These are phyloP conservation scores for Pholis gunnellus DNA, from an alignment of 2,113 vertebrate genomes.

Conservation along the genomic window DNA sequence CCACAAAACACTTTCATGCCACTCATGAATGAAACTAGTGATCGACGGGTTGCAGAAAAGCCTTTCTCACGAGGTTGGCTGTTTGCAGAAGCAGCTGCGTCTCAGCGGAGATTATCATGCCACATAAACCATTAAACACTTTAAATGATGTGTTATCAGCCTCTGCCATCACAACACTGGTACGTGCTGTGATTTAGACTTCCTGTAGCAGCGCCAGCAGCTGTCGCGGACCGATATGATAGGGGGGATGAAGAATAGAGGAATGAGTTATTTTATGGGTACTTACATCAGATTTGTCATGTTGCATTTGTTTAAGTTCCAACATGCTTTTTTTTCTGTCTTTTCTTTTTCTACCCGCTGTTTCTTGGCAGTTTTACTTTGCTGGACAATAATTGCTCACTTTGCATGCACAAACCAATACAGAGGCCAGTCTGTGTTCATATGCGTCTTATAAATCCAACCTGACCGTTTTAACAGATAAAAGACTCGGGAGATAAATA, in stretches of 20 bases:
- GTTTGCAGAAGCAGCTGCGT: slow-evolving; percentile 38
- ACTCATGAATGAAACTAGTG: slow-evolving; percentile 2
- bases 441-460: not conserved
- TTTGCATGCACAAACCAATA: not conserved
- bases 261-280: not conserved
- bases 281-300: not conserved
- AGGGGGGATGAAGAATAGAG: not conserved
- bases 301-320: not conserved
- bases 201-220: slow-evolving; percentile 1
- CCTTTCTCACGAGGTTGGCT: not conserved
- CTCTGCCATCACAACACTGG: slow-evolving; percentile 31
- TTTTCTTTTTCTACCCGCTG: not conserved
- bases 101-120: slow-evolving; percentile 14
- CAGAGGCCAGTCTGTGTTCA: not conserved
- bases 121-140: slow-evolving; percentile 45
- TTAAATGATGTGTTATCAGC: slow-evolving; percentile 38
- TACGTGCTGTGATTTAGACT: slow-evolving; percentile 53
- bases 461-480: slow-evolving; percentile 9
- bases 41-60: not conserved
- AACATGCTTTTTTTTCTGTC: not conserved
- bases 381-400: not conserved
- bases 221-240: not conserved
- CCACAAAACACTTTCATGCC: not conserved
- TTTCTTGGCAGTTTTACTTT: not conserved
- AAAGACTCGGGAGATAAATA: slow-evolving; percentile 29